Evolutionary conservation across 92 coral and sea anemone genomes (phyloP).

Genomic region (Palythoa grandiflora): DNA sequence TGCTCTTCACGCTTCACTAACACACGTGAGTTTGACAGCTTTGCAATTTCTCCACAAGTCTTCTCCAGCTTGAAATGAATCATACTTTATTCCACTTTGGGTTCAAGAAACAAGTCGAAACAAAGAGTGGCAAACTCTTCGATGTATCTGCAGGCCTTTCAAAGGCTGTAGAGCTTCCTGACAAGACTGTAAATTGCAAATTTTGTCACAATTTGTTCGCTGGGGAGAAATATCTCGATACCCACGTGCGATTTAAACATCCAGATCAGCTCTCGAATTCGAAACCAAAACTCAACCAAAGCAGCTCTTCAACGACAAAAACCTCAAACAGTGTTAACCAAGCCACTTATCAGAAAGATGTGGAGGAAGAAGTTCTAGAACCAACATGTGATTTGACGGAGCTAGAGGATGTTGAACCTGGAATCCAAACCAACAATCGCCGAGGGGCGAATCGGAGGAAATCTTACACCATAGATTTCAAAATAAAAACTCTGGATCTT

Average conservation of each 20-base stretch:
- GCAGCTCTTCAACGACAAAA: constrained; percentile 33
- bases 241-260: constrained; percentile 67
- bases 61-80: constrained; percentile 47
- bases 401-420: constrained; percentile 27
- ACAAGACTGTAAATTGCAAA: constrained; percentile 54
- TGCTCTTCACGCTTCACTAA: constrained; percentile 12
- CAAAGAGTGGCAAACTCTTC: constrained; percentile 31
- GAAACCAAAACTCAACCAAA: constrained; percentile 16
- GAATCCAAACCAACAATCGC: constrained; percentile 3
- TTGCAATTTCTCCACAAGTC: background rate
- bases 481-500: constrained; percentile 69
- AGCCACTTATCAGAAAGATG: constrained; percentile 49
- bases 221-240: constrained; percentile 53
- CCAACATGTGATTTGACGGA: constrained; percentile 35
- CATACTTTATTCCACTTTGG: constrained; percentile 60
- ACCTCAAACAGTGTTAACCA: constrained; percentile 30
- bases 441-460: constrained; percentile 51
- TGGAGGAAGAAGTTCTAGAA: constrained; percentile 47
- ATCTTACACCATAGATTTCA: constrained; percentile 75
- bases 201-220: constrained; percentile 48
- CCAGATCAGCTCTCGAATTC: constrained; percentile 16
- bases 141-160: constrained; percentile 53
- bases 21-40: constrained; percentile 35
- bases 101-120: constrained; percentile 40
- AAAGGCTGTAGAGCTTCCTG: constrained; percentile 50